phyloP scores from a whole-genome alignment of 2,888 invertebrate genomes.

The Spilarctia lutea region DNA sequence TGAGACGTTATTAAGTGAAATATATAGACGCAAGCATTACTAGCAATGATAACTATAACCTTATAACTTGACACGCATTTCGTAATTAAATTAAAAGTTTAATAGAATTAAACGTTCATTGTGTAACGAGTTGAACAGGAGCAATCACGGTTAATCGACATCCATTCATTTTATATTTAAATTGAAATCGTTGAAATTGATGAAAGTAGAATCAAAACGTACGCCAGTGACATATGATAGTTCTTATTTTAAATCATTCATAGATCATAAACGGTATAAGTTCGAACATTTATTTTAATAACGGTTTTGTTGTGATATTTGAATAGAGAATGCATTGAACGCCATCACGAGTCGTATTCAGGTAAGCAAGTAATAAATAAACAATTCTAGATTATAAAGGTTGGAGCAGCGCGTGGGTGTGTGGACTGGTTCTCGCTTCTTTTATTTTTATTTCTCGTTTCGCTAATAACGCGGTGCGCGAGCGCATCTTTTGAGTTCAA shows the following conservation, averaged over 20 bases:
- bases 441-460: conserved; percentile 64
- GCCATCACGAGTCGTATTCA: conserved; percentile 30
- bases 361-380: conserved; percentile 65
- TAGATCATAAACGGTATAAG: conserved; percentile 12
- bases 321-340: conserved; percentile 34
- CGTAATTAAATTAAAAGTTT: neutral
- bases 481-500: conserved; percentile 63
- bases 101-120: neutral
- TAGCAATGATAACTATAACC: neutral
- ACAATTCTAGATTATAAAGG: conserved; percentile 63
- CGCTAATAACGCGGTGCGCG: conserved; percentile 66
- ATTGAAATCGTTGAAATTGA: conserved; percentile 34
- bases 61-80: neutral
- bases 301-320: conserved; percentile 46
- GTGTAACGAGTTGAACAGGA: neutral
- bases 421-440: conserved; percentile 56
- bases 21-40: conserved; percentile 22
- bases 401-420: conserved; percentile 63
- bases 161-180: conserved; percentile 34
- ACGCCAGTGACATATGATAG: conserved; percentile 24
- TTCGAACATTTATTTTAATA: conserved; percentile 24
- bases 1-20: conserved; percentile 38
- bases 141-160: conserved; percentile 25
- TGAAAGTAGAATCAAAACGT: conserved; percentile 20
- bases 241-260: conserved; percentile 21